These are phyloP conservation scores for Cheilosia grossa DNA, from an alignment of 2,888 invertebrate genomes.

Conservation along the genomic window DNA sequence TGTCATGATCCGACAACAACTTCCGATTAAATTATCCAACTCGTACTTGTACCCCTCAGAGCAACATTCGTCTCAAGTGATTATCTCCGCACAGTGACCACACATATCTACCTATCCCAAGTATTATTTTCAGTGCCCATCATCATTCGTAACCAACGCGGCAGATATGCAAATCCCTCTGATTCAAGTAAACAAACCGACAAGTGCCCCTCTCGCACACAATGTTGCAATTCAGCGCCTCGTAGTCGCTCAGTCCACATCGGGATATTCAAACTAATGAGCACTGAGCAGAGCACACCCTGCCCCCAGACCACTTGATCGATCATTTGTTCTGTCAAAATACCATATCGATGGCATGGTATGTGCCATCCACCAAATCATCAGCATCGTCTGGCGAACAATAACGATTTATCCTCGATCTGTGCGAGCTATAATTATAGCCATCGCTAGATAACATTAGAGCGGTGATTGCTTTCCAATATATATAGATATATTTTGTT, in stretches of 20 bases:
- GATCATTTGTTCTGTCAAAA: constrained; percentile 55
- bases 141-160: background rate
- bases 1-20: background rate
- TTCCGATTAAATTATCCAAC: constrained; percentile 22
- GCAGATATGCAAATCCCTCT: constrained; percentile 21
- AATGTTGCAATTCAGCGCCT: constrained; percentile 37
- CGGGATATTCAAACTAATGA: constrained; percentile 20
- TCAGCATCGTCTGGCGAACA: constrained; percentile 8
- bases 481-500: constrained; percentile 21
- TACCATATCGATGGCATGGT: constrained; percentile 39
- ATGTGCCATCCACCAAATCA: background rate
- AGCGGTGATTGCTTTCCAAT: constrained; percentile 47
- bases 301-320: constrained; percentile 35
- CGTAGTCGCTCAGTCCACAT: background rate
- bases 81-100: constrained; percentile 1
- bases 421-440: constrained; percentile 25
- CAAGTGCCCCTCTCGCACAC: constrained; percentile 16
- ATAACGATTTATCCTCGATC: constrained; percentile 24
- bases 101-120: constrained; percentile 25
- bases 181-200: constrained; percentile 43
- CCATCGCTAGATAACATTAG: constrained; percentile 30
- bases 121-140: constrained; percentile 10
- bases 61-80: background rate
- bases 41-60: background rate
- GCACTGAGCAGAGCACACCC: background rate